phyloP scores from a whole-genome alignment of 1,140 invertebrate species.

The Nephila pilipes region DNA sequence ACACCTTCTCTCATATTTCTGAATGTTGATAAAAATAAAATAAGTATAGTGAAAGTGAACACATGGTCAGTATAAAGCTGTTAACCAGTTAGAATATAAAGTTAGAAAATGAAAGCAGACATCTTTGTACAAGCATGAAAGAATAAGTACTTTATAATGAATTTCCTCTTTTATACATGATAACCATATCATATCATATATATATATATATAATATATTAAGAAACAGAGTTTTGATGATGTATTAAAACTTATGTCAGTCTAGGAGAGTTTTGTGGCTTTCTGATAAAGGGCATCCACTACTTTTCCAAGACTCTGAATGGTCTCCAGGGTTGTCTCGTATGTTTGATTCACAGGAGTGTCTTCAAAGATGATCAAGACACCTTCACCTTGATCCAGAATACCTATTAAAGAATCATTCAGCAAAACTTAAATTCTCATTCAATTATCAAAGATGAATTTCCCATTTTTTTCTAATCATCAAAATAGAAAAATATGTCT shows the following conservation, averaged over 20 bases:
- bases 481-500: no score
- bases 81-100: neutral
- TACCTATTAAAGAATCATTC: slow-evolving; percentile 86
- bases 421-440: no score
- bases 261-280: slow-evolving; percentile 93
- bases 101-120: neutral
- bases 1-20: no score
- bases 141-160: slow-evolving; percentile 41
- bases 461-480: no score
- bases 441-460: no score
- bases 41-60: no score
- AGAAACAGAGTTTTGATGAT: slow-evolving; percentile 20
- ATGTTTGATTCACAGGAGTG: slow-evolving; percentile 95
- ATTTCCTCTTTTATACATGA: slow-evolving; percentile 26
- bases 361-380: slow-evolving; percentile 99
- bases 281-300: slow-evolving; percentile 98
- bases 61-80: no score
- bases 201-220: slow-evolving; percentile 22
- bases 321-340: slow-evolving; percentile 97
- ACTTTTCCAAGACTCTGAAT: slow-evolving; percentile 99
- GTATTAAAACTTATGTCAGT: neutral
- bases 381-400: slow-evolving; percentile 98
- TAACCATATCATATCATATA: neutral
- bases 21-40: no score
- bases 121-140: slow-evolving; percentile 9